A percentile compares a stretch with the other conserved stretches of the same genome.
Conservation (phyloP, 2,113 vertebrate genomes). For the Rhinogobius similis region DNA sequence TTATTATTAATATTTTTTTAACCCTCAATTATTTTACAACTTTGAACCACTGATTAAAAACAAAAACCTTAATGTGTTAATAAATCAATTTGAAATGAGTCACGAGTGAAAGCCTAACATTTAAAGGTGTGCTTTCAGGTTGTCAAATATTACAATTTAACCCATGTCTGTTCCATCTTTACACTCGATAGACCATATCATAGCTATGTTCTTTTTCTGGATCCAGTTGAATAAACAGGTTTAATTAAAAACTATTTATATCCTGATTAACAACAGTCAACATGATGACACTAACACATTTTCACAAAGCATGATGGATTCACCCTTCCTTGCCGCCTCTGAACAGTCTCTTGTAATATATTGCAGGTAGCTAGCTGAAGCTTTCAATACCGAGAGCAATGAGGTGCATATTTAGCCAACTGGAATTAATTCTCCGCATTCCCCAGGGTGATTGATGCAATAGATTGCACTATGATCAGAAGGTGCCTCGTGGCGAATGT, state of each 20-base stretch:
- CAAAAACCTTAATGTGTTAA: no score
- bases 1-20: no score
- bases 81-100: no score
- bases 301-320: slow-evolving; percentile 5
- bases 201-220: neutral
- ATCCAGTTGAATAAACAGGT: slow-evolving; percentile 16
- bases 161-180: neutral
- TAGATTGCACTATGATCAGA: slow-evolving; percentile 45
- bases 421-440: slow-evolving; percentile 51
- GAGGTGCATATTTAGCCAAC: slow-evolving; percentile 45
- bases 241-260: slow-evolving; percentile 22
- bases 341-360: slow-evolving; percentile 18
- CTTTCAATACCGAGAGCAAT: slow-evolving; percentile 50
- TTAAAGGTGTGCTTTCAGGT: neutral
- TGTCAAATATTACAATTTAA: neutral
- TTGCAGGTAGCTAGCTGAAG: slow-evolving; percentile 32
- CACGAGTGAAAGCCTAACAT: neutral
- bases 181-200: neutral
- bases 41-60: no score
- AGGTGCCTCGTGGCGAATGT: slow-evolving; percentile 28
- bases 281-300: slow-evolving; percentile 15
- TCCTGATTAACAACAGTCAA: slow-evolving; percentile 20
- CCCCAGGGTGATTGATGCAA: slow-evolving; percentile 54
- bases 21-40: no score
- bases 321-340: neutral